A percentile compares a stretch with the other conserved stretches of the same genome.
phyloP scores from a whole-genome alignment of 2,113 vertebrate genomes.

The Nycticebus coucang region DNA sequence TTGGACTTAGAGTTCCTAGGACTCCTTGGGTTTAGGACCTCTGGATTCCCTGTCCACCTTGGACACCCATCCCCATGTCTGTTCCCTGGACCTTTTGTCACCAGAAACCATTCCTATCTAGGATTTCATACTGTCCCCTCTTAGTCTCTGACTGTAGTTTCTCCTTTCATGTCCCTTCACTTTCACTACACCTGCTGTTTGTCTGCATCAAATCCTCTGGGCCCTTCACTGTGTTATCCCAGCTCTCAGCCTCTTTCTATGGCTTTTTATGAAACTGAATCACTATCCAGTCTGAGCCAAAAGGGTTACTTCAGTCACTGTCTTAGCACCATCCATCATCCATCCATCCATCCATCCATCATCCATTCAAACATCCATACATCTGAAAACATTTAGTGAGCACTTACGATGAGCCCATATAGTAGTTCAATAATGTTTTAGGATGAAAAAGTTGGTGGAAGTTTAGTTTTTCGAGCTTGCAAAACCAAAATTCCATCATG shows the following conservation, averaged over 20 bases:
- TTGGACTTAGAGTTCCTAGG: background rate
- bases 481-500: background rate
- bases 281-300: background rate
- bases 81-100: background rate
- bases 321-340: background rate
- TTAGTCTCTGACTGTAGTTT: background rate
- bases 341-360: background rate
- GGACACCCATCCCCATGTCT: background rate
- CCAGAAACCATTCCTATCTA: background rate
- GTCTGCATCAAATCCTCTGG: background rate
- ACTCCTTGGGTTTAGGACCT: background rate
- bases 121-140: background rate
- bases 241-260: background rate
- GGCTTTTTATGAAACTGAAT: background rate
- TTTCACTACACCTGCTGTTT: background rate
- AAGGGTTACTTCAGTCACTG: background rate
- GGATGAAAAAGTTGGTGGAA: background rate
- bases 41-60: background rate
- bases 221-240: background rate
- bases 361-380: background rate
- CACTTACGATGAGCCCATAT: background rate
- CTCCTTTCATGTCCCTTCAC: background rate
- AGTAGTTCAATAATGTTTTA: background rate
- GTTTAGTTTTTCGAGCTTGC: background rate
- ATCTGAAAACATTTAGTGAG: background rate